A percentile compares a stretch with the other conserved stretches of the same genome.
phyloP scores from a whole-genome alignment of 2,888 invertebrate genomes.

The Periphyllus acericola region DNA sequence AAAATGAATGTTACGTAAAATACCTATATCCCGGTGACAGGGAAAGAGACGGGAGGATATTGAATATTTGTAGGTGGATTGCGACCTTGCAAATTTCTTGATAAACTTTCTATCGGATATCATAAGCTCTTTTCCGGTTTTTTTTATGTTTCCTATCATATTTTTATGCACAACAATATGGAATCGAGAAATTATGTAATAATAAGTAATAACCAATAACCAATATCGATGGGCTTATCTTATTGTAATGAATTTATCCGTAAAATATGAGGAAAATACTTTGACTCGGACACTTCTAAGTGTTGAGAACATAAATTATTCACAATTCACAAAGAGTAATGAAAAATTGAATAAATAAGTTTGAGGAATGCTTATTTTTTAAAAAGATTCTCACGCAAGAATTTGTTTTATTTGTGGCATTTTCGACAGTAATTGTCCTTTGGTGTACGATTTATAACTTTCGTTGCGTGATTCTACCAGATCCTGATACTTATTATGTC shows the following conservation, averaged over 20 bases:
- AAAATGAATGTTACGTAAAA: constrained; percentile 22
- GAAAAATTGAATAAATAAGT: no score
- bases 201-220: neutral
- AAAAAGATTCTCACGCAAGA: no score
- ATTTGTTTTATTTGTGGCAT: no score
- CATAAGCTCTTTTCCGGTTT: neutral
- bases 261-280: neutral
- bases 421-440: no score
- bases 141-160: constrained; percentile 13
- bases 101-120: constrained; percentile 31
- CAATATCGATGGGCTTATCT: neutral
- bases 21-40: neutral
- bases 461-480: no score
- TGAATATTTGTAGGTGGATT: constrained; percentile 28
- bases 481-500: no score
- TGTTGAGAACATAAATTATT: no score
- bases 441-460: no score
- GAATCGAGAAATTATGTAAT: neutral
- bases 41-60: constrained; percentile 32
- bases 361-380: no score
- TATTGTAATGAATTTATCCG: neutral
- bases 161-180: neutral
- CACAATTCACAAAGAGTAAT: no score
- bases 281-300: no score
- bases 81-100: constrained; percentile 41